A percentile compares a stretch with the other conserved stretches of the same genome.
Evolutionary conservation across 2,888 invertebrate genomes (phyloP).

Genomic region (Ophraella communa): DNA sequence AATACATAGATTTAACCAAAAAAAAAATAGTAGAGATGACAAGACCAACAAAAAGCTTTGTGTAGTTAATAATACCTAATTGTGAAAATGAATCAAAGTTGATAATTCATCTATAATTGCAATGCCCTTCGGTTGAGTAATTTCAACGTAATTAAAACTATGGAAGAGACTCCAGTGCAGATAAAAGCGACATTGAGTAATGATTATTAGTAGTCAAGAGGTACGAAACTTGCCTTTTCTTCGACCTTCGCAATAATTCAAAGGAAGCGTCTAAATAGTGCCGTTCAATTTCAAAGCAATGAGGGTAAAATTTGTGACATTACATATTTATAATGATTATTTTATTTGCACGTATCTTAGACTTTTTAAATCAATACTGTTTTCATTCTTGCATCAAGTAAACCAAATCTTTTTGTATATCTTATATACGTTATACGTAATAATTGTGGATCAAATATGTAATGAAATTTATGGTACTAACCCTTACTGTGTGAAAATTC

Average conservation of each 20-base stretch:
- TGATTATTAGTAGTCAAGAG: conserved; percentile 8
- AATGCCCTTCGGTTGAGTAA: conserved; percentile 1
- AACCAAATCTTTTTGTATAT: no score
- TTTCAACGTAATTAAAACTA: conserved; percentile 11
- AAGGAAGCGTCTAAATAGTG: neutral
- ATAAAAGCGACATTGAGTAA: conserved; percentile 14
- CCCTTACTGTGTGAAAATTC: no score
- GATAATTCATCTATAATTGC: conserved; percentile 4
- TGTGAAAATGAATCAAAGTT: neutral
- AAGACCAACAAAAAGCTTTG: neutral
- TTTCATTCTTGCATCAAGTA: no score
- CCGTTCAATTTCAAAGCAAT: neutral
- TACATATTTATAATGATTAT: neutral
- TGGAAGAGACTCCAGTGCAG: conserved; percentile 7
- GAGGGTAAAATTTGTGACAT: neutral
- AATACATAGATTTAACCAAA: neutral
- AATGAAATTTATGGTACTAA: no score
- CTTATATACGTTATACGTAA: no score
- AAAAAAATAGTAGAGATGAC: neutral
- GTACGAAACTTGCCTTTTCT: conserved; percentile 2
- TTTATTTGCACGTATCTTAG: conserved; percentile 25
- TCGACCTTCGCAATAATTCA: neutral
- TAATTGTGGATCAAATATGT: no score
- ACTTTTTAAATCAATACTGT: no score
- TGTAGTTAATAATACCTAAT: neutral